Percentiles rank a stretch among this genome's conserved stretches.
These are phyloP conservation scores for Brachionus plicatilis DNA, from an alignment of 1,140 invertebrate species.

Conservation along the genomic window DNA sequence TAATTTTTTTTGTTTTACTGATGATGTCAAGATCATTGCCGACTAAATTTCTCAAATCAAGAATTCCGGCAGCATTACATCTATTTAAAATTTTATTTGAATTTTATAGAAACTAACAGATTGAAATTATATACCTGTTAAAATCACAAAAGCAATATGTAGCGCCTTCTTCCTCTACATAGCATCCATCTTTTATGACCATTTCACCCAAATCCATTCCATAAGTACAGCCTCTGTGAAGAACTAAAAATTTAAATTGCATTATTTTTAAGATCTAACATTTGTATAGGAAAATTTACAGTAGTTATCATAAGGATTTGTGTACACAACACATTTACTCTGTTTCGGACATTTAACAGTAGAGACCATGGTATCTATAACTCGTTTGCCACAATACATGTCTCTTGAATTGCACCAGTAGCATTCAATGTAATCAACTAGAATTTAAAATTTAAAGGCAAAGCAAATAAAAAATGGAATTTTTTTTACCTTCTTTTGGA, in stretches of 20 bases:
- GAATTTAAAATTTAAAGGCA: neutral
- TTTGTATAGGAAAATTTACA: neutral
- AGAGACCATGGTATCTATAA: slow-evolving; percentile 37
- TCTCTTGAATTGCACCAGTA: slow-evolving; percentile 40
- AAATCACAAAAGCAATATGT: slow-evolving; percentile 40
- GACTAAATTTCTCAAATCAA: slow-evolving; percentile 28
- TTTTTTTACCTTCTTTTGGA: neutral
- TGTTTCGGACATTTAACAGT: slow-evolving; percentile 38
- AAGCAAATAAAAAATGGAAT: neutral
- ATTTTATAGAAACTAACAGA: neutral
- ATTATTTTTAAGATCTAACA: neutral
- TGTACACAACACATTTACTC: slow-evolving; percentile 36
- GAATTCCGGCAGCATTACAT: slow-evolving; percentile 34
- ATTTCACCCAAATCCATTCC: slow-evolving; percentile 37
- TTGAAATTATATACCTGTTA: neutral
- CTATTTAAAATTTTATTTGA: neutral
- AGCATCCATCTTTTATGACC: slow-evolving; percentile 27
- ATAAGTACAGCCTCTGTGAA: slow-evolving; percentile 34
- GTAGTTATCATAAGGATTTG: slow-evolving; percentile 39
- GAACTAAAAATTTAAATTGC: neutral
- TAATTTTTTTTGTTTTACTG: neutral
- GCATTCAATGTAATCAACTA: slow-evolving; percentile 36
- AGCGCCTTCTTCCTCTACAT: slow-evolving; percentile 28
- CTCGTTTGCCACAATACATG: slow-evolving; percentile 34
- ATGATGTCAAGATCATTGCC: neutral